Base-by-base conservation (phyloP, 2,888 invertebrate species). In the Rhabditoides inermis region DNA sequence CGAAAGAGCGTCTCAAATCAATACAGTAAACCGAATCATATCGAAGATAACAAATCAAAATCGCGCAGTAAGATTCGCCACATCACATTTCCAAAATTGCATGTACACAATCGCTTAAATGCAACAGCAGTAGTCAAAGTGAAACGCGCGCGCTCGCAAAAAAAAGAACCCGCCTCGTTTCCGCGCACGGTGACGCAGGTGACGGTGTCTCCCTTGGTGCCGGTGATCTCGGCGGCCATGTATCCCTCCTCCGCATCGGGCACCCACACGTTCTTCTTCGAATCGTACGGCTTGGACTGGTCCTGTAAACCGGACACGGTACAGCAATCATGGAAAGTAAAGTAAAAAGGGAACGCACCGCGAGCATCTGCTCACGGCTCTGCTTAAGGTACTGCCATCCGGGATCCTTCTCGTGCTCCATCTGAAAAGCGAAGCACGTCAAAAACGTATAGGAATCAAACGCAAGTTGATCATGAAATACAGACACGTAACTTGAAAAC, bases 151-250 rank as follows among this genome's bases (percentile, higher is more conserved):
- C n/a, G n/a, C n/a, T n/a, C n/a, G n/a, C n/a, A n/a, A n/a, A n/a
- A n/a, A n/a, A 46, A 7, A n/a, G 2, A 10, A 2, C 55, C 2
- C 22, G 61, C 72, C 63, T 72, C 70, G 48, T 63, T 68, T 45
- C 61, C 66, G 49, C 61, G 63, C 71, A 88, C 88, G 71, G 90
- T 83, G 78, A 83, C 84, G 78, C 95, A 91, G 82, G 87, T 86
- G 82, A 94, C 90, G 79, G 90, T 83, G 70, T 98, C 98, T 75
- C 95, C 95, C 84, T 95, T 94, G 83, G 94, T 92, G 80, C 89
- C 90, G 83, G 87, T 88, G 82, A 98, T 94, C 81, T 94, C 92
- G 79, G 90, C 94, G 82, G 89, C 86, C 76, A 92, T 79, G 83
- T 88, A 95, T 78, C 94, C 94, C 51, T 69, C 69, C 45, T 69